Conservation (phyloP, 2,797 vertebrate species). For the Sylvilagus floridanus region DNA sequence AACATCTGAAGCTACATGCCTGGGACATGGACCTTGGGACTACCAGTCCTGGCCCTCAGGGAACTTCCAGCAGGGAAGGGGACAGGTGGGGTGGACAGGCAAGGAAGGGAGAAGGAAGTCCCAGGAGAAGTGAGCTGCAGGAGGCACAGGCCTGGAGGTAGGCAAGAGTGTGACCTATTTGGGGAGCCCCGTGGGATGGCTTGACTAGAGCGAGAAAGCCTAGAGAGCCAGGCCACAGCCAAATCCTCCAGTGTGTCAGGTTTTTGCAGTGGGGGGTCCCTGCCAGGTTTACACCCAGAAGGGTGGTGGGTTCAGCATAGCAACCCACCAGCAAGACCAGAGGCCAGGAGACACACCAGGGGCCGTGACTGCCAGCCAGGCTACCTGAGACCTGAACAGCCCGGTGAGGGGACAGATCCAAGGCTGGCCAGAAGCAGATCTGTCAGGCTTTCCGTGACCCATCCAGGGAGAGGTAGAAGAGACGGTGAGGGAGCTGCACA, state of each 20-base stretch:
- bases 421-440: not conserved
- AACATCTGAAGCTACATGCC: rapidly evolving
- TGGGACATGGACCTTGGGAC: not conserved
- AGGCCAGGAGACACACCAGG: not conserved
- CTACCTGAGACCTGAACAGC: rapidly evolving
- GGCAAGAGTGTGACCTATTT: rapidly evolving
- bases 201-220: not conserved
- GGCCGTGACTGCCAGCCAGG: not conserved
- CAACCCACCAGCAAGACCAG: not conserved
- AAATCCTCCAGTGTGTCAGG: not conserved
- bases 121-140: not conserved
- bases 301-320: not conserved
- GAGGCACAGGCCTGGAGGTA: not conserved
- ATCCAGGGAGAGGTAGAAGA: not conserved
- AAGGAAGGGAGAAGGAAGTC: not conserved
- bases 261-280: not conserved
- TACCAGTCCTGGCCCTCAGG: not conserved
- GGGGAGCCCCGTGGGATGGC: not conserved
- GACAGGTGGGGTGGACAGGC: not conserved
- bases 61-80: no score
- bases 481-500: rapidly evolving
- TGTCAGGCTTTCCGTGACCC: no score
- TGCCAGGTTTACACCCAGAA: not conserved
- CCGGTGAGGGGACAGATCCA: not conserved
- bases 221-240: not conserved